These are phyloP conservation scores for Smittia sp. DNA, from an alignment of 2,888 invertebrate species.

Conservation along the genomic window DNA sequence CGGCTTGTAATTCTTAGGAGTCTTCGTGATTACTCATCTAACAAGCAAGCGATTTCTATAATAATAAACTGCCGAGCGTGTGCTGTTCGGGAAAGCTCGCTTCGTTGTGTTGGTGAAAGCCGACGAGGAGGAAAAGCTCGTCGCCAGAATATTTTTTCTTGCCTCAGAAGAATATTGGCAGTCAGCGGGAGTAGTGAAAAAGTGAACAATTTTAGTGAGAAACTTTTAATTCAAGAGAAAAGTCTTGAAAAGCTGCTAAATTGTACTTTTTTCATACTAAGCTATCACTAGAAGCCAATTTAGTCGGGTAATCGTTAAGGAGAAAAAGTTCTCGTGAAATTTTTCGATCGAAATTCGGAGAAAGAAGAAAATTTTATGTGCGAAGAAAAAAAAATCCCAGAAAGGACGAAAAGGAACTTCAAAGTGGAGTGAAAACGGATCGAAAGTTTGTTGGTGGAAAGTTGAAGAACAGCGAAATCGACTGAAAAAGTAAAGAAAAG, in stretches of 20 bases:
- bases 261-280: slow-evolving; percentile 39
- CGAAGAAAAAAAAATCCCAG: slow-evolving; percentile 12
- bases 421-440: slow-evolving; percentile 37
- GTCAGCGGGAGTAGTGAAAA: slow-evolving; percentile 34
- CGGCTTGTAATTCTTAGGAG: too few relatives aligned
- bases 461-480: slow-evolving; percentile 6
- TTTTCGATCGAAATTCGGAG: slow-evolving; percentile 37
- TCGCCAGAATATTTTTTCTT: slow-evolving; percentile 17
- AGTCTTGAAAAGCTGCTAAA: slow-evolving; percentile 35
- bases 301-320: slow-evolving; percentile 35
- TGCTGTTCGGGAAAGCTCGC: not conserved
- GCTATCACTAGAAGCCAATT: slow-evolving; percentile 26
- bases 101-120: not conserved
- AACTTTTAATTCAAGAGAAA: slow-evolving; percentile 38
- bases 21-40: too few relatives aligned
- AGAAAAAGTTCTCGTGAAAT: slow-evolving; percentile 18
- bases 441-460: slow-evolving; percentile 28
- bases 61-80: too few relatives aligned
- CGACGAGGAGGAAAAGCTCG: slow-evolving; percentile 31
- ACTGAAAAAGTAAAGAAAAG: slow-evolving; percentile 32
- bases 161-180: slow-evolving; percentile 38
- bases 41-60: too few relatives aligned
- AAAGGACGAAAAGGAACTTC: slow-evolving; percentile 20
- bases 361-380: slow-evolving; percentile 29
- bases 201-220: slow-evolving; percentile 34